Percentiles rank a stretch among this genome's conserved stretches.
Evolutionary conservation across 30 jellyfish, hydroid and myxozoan genomes (phyloP).

Genomic region (Aurelia sp.): DNA sequence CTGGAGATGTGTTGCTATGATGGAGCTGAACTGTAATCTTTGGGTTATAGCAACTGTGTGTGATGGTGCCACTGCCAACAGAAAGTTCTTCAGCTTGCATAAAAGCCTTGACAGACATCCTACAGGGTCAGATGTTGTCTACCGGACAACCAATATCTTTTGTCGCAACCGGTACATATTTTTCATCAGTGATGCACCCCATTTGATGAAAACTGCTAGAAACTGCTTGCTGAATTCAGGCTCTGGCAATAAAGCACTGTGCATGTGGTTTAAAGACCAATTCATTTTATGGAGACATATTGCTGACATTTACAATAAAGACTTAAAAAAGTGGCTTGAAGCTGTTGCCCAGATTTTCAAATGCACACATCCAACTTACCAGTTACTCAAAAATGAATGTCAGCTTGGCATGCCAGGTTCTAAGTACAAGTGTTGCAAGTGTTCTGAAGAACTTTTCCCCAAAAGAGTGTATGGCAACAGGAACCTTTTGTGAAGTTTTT

Average conservation of each 20-base stretch:
- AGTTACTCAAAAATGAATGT: conserved; percentile 71
- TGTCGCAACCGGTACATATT: conserved; percentile 30
- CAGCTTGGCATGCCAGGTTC: conserved; percentile 70
- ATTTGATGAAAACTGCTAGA: conserved; percentile 41
- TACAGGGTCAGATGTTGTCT: conserved; percentile 34
- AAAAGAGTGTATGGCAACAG: conserved; percentile 61
- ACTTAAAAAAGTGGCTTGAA: conserved; percentile 73
- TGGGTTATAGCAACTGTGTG: conserved; percentile 29
- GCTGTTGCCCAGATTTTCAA: conserved; percentile 47
- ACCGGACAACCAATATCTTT: conserved; percentile 25
- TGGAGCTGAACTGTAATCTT: conserved; percentile 21
- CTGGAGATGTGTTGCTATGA: conserved; percentile 37
- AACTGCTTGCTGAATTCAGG: conserved; percentile 49
- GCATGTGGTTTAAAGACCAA: conserved; percentile 70
- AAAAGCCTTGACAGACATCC: conserved; percentile 14
- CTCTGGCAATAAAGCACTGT: conserved; percentile 41
- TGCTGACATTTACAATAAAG: conserved; percentile 45
- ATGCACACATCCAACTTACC: conserved; percentile 53
- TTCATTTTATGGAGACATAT: conserved; percentile 66
- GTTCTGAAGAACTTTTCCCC: conserved; percentile 66
- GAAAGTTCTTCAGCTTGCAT: conserved; percentile 22
- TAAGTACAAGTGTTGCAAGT: conserved; percentile 64
- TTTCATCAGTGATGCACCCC: conserved; percentile 46
- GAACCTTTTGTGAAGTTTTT: conserved; percentile 65
- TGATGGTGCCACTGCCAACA: conserved; percentile 31